phyloP scores from a whole-genome alignment of 30 jellyfish, hydroid and myxozoan genomes.

The Aurelia coerulea region DNA sequence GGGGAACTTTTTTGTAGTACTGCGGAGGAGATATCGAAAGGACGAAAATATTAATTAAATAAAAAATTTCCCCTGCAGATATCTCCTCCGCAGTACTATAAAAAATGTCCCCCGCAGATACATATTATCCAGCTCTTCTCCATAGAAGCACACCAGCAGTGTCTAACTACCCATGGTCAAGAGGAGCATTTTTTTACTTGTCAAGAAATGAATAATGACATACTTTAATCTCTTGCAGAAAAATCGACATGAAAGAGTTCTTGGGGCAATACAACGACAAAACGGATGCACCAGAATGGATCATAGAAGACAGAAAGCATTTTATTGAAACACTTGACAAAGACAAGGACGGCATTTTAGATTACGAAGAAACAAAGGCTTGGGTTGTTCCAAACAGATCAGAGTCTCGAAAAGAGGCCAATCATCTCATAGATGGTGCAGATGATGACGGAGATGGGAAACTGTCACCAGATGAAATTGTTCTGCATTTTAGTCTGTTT shows the following conservation, averaged over 20 bases:
- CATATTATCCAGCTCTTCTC: no score
- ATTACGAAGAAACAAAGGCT: slow-evolving; percentile 68
- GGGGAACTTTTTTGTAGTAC: no score
- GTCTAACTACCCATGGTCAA: no score
- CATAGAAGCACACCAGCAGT: no score
- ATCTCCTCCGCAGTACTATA: no score
- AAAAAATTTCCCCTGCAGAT: no score
- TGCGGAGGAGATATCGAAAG: no score
- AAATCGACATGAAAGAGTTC: slow-evolving; percentile 78
- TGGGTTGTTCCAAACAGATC: slow-evolving; percentile 88
- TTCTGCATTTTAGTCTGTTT: slow-evolving; percentile 79
- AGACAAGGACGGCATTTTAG: slow-evolving; percentile 73
- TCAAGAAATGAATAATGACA: no score
- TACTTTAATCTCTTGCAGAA: slow-evolving; percentile 38
- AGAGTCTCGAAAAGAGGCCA: slow-evolving; percentile 81
- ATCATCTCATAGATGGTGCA: slow-evolving; percentile 85
- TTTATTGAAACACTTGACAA: slow-evolving; percentile 79
- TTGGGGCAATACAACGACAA: slow-evolving; percentile 92
- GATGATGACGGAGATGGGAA: slow-evolving; percentile 89
- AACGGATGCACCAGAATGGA: slow-evolving; percentile 94
- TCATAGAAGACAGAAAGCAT: slow-evolving; percentile 89
- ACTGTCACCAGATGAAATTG: slow-evolving; percentile 75
- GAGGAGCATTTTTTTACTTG: no score
- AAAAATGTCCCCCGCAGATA: no score
- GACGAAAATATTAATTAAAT: no score